phyloP scores from a whole-genome alignment of 2,888 invertebrate species.

The Acanthosepion pharaonis region DNA sequence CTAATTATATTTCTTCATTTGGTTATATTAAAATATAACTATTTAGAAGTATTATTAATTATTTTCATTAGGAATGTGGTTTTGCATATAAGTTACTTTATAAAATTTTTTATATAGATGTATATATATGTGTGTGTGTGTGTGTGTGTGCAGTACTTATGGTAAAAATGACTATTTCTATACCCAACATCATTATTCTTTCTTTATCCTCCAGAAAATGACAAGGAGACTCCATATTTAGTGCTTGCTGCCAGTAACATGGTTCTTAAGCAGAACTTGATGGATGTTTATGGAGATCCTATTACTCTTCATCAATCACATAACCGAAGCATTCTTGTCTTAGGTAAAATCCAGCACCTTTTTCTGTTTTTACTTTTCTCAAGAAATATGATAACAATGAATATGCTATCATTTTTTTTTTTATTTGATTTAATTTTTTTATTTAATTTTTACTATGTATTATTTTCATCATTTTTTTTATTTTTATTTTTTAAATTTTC shows the following conservation, averaged over 20 bases:
- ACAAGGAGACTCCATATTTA: slow-evolving; percentile 63
- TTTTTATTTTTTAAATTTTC: too few species aligned
- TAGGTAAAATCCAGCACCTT: slow-evolving; percentile 54
- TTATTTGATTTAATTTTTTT: too few species aligned
- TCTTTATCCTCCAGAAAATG: slow-evolving; percentile 57
- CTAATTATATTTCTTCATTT: too few species aligned
- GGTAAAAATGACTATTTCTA: neutral
- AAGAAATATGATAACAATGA: neutral
- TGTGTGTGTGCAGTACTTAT: neutral
- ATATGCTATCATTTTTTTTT: neutral
- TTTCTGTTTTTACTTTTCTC: neutral
- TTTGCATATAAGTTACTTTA: neutral
- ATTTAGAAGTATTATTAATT: too few species aligned
- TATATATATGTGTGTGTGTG: too few species aligned
- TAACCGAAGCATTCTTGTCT: slow-evolving; percentile 53
- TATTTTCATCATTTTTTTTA: too few species aligned
- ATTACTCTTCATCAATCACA: slow-evolving; percentile 51
- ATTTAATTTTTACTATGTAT: too few species aligned
- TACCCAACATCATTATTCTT: neutral
- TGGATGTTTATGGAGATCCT: slow-evolving; percentile 54
- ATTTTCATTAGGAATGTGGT: too few species aligned
- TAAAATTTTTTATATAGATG: too few species aligned
- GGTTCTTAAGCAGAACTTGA: slow-evolving; percentile 63
- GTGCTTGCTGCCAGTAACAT: slow-evolving; percentile 66
- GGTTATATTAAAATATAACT: too few species aligned